Evolutionary conservation across 2,797 vertebrate genomes (phyloP).

Genomic region (Serranus cabrilla): DNA sequence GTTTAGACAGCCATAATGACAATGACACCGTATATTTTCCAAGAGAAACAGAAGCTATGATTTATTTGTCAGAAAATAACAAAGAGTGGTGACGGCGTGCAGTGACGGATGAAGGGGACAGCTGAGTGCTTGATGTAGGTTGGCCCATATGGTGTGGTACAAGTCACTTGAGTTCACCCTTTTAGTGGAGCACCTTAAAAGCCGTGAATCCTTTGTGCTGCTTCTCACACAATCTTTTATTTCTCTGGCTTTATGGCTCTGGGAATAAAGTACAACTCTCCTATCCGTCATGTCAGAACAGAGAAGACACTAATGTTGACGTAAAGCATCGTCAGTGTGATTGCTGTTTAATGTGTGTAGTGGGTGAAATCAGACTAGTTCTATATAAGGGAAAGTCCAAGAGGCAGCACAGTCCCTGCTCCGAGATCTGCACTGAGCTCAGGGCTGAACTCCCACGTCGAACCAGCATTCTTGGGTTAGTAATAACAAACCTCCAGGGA

Average conservation of each 20-base stretch:
- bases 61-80: slow-evolving; percentile 40
- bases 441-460: slow-evolving; percentile 25
- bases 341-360: slow-evolving; percentile 36
- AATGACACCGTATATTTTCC: slow-evolving; percentile 1
- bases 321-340: slow-evolving; percentile 26
- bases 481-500: slow-evolving; percentile 47
- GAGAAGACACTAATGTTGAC: slow-evolving; percentile 34
- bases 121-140: slow-evolving; percentile 12
- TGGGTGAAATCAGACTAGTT: slow-evolving; percentile 39
- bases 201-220: not conserved
- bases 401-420: slow-evolving; percentile 37
- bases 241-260: not conserved
- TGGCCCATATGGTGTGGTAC: not conserved
- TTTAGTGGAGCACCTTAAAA: slow-evolving; percentile 9
- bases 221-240: not conserved
- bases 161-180: not conserved
- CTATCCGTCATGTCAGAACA: slow-evolving; percentile 2
- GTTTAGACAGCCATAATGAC: slow-evolving; percentile 37
- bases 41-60: slow-evolving; percentile 10
- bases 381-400: slow-evolving; percentile 63
- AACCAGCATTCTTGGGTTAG: slow-evolving; percentile 1
- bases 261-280: slow-evolving; percentile 6
- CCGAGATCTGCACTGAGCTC: slow-evolving; percentile 39
- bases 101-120: not conserved
- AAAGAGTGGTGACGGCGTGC: not conserved